A percentile compares a stretch with the other conserved stretches of the same genome.
phyloP scores from a whole-genome alignment of 2,113 vertebrate genomes.

The Tympanuchus pallidicinctus region DNA sequence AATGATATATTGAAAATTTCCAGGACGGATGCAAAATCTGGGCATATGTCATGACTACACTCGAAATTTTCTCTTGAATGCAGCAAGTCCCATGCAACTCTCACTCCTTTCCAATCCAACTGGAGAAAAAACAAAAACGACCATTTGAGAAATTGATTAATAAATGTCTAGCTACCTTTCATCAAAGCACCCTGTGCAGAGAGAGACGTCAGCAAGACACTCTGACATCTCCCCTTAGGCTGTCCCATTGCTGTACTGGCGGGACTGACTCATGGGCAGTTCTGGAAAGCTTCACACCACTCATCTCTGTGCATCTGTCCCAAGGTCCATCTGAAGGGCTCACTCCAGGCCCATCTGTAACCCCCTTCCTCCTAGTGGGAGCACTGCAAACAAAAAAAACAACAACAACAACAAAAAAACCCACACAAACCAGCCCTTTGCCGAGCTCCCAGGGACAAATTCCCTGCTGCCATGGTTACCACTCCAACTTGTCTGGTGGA shows the following conservation, averaged over 20 bases:
- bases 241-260: neutral
- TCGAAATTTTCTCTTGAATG: neutral
- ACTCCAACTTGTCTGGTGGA: slow-evolving; percentile 49
- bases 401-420: neutral
- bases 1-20: neutral
- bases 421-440: slow-evolving; percentile 32
- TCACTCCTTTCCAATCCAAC: neutral
- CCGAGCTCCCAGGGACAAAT: slow-evolving; percentile 46
- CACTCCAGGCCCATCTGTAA: neutral
- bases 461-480: slow-evolving; percentile 49
- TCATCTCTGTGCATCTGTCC: neutral
- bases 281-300: neutral
- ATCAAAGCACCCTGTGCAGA: neutral
- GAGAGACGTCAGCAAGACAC: neutral
- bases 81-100: neutral
- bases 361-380: neutral
- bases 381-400: slow-evolving; percentile 7
- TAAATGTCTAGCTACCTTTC: neutral
- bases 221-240: neutral
- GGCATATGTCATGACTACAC: neutral
- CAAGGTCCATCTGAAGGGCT: neutral
- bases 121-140: neutral
- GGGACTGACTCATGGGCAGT: accelerated
- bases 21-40: neutral
- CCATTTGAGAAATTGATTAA: neutral